These are phyloP conservation scores for Diorhabda elongata DNA, from an alignment of 1,140 invertebrate species.

Conservation along the genomic window DNA sequence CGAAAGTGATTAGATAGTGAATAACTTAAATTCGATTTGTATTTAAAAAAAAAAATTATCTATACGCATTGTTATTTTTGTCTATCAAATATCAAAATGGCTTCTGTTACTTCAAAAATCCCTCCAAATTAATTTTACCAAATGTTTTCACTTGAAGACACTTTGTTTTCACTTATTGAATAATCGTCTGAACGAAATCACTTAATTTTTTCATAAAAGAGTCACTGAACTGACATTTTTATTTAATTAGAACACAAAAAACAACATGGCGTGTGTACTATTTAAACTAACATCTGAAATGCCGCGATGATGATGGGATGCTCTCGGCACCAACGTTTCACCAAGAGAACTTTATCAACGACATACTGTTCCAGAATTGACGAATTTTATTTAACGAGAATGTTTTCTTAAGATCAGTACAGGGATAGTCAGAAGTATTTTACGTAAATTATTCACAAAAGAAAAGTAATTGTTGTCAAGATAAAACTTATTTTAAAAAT, in stretches of 20 bases:
- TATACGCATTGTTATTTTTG: background rate
- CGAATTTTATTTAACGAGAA: background rate
- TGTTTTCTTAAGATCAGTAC: background rate
- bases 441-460: background rate
- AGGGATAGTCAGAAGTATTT: background rate
- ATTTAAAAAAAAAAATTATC: background rate
- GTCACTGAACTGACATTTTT: conserved; percentile 9
- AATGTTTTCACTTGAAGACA: background rate
- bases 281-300: conserved; percentile 12
- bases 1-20: no score
- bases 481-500: background rate
- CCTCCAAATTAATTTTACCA: background rate
- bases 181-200: background rate
- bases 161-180: background rate
- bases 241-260: conserved; percentile 10
- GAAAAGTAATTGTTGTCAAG: background rate
- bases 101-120: background rate
- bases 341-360: conserved; percentile 7
- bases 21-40: background rate
- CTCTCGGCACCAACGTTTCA: conserved; percentile 3
- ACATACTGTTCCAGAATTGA: conserved; percentile 12
- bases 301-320: background rate
- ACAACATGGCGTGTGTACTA: conserved; percentile 9
- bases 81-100: background rate
- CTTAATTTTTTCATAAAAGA: background rate